Evolutionary conservation across 2,797 vertebrate species (phyloP).

Genomic region (Molossus molossus): DNA sequence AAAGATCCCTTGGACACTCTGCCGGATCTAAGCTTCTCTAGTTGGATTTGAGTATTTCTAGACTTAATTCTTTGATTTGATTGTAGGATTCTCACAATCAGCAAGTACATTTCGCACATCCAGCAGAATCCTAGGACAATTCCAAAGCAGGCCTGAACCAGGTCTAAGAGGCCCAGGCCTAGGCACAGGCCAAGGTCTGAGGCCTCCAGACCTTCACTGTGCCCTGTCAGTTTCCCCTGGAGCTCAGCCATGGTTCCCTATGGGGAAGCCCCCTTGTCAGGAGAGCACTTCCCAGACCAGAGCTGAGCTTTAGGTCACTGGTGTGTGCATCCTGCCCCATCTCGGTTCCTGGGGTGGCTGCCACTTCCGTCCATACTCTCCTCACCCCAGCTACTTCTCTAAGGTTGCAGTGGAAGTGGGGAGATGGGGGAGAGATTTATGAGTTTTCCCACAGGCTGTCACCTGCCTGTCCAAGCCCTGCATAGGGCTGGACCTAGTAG

Average conservation of each 20-base stretch:
- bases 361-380: conserved; percentile 66
- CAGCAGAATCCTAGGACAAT: background rate
- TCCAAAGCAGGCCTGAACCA: conserved; percentile 17
- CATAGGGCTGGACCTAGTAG: background rate
- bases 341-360: conserved; percentile 55
- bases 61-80: background rate
- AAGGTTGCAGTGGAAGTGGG: conserved; percentile 64
- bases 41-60: conserved; percentile 45
- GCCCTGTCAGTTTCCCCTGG: background rate
- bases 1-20: conserved; percentile 63
- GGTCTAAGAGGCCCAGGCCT: background rate
- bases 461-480: background rate
- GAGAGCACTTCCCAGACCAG: background rate
- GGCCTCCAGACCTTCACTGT: background rate
- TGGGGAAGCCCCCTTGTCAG: background rate
- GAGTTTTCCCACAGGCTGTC: conserved; percentile 71
- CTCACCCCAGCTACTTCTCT: conserved; percentile 56
- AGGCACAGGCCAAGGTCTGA: background rate
- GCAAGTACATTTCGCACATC: background rate
- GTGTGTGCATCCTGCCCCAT: conserved; percentile 79
- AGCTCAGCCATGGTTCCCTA: conserved; percentile 41
- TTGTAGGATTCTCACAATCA: background rate
- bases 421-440: background rate
- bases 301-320: conserved; percentile 4
- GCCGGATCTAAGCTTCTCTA: conserved; percentile 26